Evolutionary conservation across 2,888 invertebrate species (phyloP).

Genomic region (Catocala fraxini): DNA sequence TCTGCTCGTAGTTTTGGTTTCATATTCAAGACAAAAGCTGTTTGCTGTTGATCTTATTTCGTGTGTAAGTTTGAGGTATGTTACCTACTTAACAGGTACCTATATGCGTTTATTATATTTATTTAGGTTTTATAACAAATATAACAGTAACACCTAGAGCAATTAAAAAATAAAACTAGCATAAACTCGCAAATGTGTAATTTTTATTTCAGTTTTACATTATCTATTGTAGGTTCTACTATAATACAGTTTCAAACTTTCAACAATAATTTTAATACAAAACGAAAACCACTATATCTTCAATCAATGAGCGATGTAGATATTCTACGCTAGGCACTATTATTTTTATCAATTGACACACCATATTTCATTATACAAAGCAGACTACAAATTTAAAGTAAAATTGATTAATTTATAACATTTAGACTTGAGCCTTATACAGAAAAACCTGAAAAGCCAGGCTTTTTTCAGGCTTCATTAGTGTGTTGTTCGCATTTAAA

Average conservation of each 20-base stretch:
- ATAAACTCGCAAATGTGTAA: constrained; percentile 53
- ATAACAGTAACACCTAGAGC: too few relatives aligned
- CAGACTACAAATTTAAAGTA: constrained; percentile 24
- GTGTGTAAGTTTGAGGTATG: too few relatives aligned
- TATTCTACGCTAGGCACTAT: constrained; percentile 84
- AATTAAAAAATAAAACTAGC: constrained; percentile 17
- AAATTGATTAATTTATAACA: not conserved
- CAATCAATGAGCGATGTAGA: constrained; percentile 66
- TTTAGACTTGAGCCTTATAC: not conserved
- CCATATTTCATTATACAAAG: constrained; percentile 56
- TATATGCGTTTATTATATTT: too few relatives aligned
- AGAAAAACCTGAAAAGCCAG: not conserved
- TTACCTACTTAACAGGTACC: too few relatives aligned
- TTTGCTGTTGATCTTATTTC: too few relatives aligned
- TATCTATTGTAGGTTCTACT: constrained; percentile 52
- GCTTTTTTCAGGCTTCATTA: too few relatives aligned
- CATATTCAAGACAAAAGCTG: too few relatives aligned
- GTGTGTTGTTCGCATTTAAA: too few relatives aligned
- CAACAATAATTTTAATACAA: constrained; percentile 54
- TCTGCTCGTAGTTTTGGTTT: too few relatives aligned
- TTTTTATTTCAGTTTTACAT: constrained; percentile 69
- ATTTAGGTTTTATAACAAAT: too few relatives aligned
- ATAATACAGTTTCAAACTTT: constrained; percentile 53
- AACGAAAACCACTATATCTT: constrained; percentile 48
- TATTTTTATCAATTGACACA: constrained; percentile 84